Base-by-base conservation (phyloP, 2,113 vertebrate genomes). In the Rousettus leschenaultii region DNA sequence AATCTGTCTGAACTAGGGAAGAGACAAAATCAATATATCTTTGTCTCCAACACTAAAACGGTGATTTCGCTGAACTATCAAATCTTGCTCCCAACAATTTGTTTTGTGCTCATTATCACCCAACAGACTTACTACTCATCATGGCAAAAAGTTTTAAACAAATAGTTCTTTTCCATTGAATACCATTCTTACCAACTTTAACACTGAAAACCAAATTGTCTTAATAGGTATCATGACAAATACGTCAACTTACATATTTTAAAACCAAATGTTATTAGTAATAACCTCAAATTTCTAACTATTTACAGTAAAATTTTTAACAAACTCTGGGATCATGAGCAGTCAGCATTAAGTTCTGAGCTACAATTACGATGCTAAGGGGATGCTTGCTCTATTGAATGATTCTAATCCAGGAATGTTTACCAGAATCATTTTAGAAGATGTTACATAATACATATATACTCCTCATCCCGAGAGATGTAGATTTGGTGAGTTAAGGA, bases 151-250 rank as follows among this genome's bases (percentile, higher is more conserved):
- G 61, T 51, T 94, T 87, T 88, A 86, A 95, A 87, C 38, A 63
- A 95, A 73, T 33, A 84, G 28, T 73, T 83, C 13, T 79, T 90
- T 92, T 73, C 94, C 15, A 51, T 1, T 82, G 30, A 95, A 78
- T 95, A 75, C 21, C 55, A 91, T 66, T 84, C 33, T 94, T 86
- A 65, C 13, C 68, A 89, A 92, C 19, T 51, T 91, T 65, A 86
- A 95, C 51, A 94, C 6, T 65, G 55, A 77, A 86, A 94, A 89
- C 5, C 30, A 70, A 86, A 71, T 24, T 70, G 19, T 74, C 40
- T 66, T 78, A 74, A 57, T 16, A 35, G 40, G 15, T 11, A 87
- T 33, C 35, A 89, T 40, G 26, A 55, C 30, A 40, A 61, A 65
- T 19, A 63, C 7, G 28, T 66, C 59, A 77, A 86, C 12, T 33